A percentile compares a stretch with the other conserved stretches of the same genome.
These are phyloP conservation scores for Borostomias antarcticus DNA, from an alignment of 2,797 vertebrate genomes.

Conservation along the genomic window DNA sequence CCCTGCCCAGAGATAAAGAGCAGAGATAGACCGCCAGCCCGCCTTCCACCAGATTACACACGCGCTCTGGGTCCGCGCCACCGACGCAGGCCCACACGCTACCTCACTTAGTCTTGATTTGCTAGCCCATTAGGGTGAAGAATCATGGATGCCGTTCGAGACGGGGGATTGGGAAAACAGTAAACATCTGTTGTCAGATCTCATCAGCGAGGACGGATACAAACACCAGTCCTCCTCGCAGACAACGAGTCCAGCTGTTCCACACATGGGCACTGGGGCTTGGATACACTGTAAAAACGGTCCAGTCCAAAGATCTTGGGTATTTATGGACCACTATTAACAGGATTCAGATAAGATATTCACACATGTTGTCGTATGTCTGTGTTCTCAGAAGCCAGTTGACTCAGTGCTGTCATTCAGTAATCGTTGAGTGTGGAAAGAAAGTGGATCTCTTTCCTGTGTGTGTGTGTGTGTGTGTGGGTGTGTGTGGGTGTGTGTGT, in stretches of 20 bases:
- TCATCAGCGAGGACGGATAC: conserved; percentile 39
- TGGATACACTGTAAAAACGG: not conserved
- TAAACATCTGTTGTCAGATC: conserved; percentile 54
- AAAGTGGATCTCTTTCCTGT: conserved; percentile 46
- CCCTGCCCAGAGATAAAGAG: conserved; percentile 33
- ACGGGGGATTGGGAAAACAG: conserved; percentile 29
- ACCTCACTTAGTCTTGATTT: conserved; percentile 30
- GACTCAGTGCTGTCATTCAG: conserved; percentile 54
- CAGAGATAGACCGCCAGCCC: conserved; percentile 38
- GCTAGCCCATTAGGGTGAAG: conserved; percentile 51
- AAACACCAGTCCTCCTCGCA: conserved; percentile 37
- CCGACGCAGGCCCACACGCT: not conserved
- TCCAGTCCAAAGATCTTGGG: not conserved
- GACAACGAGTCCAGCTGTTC: conserved; percentile 57
- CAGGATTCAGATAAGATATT: conserved; percentile 20
- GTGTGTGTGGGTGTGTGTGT: conserved; percentile 25
- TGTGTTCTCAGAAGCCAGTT: conserved; percentile 19
- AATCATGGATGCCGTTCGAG: conserved; percentile 21
- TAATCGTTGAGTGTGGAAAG: conserved; percentile 63
- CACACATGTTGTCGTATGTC: conserved; percentile 5
- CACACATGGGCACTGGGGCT: conserved; percentile 50
- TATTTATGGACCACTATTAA: not conserved
- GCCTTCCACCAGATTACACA: conserved; percentile 31
- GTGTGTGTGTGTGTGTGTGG: conserved; percentile 15
- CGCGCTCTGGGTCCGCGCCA: conserved; percentile 4